These are phyloP conservation scores for Turdus rufiventris DNA, from an alignment of 2,113 vertebrate genomes.

Conservation along the genomic window DNA sequence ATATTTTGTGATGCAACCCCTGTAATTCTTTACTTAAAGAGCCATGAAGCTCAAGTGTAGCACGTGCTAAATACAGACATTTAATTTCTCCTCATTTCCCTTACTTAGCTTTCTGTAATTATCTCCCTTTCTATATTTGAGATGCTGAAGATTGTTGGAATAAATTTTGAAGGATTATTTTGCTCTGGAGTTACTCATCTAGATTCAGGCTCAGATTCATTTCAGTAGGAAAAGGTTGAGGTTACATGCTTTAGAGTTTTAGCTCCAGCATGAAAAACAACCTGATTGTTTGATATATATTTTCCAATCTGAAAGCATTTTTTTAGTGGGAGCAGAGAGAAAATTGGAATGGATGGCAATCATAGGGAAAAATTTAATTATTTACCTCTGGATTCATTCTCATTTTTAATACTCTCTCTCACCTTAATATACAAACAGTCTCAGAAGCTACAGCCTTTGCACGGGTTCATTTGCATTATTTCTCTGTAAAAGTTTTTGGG, in stretches of 20 bases:
- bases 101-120: neutral
- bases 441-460: neutral
- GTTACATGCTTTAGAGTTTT: neutral
- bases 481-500: neutral
- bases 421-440: neutral
- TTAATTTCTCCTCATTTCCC: neutral
- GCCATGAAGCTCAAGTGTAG: neutral
- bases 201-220: neutral
- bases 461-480: neutral
- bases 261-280: neutral
- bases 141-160: neutral
- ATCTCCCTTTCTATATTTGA: neutral
- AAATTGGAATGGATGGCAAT: neutral
- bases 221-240: neutral
- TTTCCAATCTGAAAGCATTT: neutral
- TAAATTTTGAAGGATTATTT: neutral
- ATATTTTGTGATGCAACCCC: neutral
- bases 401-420: neutral
- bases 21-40: neutral
- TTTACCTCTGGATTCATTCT: neutral
- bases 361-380: rapidly evolving
- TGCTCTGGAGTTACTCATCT: neutral
- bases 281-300: neutral
- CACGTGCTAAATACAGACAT: neutral
- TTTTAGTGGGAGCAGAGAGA: neutral